These are phyloP conservation scores for Mechanitis mazaeus DNA, from an alignment of 2,888 invertebrate genomes.

Conservation along the genomic window DNA sequence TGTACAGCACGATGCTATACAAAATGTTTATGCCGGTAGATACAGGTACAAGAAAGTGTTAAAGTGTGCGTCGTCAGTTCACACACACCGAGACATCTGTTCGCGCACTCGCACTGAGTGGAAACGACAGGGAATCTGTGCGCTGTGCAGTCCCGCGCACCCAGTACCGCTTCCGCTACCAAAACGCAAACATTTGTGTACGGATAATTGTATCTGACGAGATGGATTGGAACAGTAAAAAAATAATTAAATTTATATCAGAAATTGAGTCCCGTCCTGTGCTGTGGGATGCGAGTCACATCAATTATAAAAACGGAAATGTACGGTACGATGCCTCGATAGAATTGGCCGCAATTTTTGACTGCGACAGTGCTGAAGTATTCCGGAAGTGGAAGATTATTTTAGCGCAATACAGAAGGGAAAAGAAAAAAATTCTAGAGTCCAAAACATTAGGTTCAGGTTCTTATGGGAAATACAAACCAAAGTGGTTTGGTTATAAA, in stretches of 20 bases:
- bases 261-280: slow-evolving; percentile 28
- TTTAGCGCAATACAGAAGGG: slow-evolving; percentile 30
- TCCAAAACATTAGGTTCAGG: slow-evolving; percentile 30
- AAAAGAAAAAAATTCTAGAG: slow-evolving; percentile 30
- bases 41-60: too few relatives aligned
- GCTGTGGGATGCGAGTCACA: slow-evolving; percentile 27
- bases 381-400: slow-evolving; percentile 32
- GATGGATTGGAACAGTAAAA: slow-evolving; percentile 22
- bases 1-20: neutral
- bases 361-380: slow-evolving; percentile 27
- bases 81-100: too few relatives aligned
- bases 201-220: slow-evolving; percentile 23
- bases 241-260: slow-evolving; percentile 28
- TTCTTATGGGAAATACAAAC: slow-evolving; percentile 23
- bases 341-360: slow-evolving; percentile 28
- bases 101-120: too few relatives aligned
- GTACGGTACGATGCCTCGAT: slow-evolving; percentile 24
- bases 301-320: slow-evolving; percentile 30
- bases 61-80: too few relatives aligned
- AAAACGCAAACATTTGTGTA: slow-evolving; percentile 30
- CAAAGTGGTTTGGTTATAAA: slow-evolving; percentile 29
- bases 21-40: too few relatives aligned
- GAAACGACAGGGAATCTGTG: too few relatives aligned
- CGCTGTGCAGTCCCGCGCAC: slow-evolving; percentile 20
- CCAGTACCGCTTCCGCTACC: slow-evolving; percentile 30